Base-by-base conservation (phyloP, 64 coral and sea anemone species). In the Astreopora myriophthalma region DNA sequence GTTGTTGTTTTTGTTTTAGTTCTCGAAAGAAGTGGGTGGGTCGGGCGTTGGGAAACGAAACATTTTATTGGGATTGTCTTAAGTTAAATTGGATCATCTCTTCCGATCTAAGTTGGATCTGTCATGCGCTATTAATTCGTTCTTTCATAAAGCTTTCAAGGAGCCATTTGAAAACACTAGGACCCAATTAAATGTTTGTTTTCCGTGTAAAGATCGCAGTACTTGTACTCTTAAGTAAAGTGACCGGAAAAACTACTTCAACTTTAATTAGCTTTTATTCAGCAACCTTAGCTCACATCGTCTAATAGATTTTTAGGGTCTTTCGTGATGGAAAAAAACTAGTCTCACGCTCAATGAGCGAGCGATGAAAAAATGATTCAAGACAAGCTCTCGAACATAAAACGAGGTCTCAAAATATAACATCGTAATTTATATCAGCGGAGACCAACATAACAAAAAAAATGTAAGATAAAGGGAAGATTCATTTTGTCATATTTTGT, bases 191-290 rank as follows among this genome's bases (percentile, higher is more conserved):
- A 64, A 64, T 64, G 61, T 52, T 63, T 83, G 79, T 83, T 83
- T 83, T 23, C 49, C 32, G 58, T 65, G 17, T 38, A 83, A 83
- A 22, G 33, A 65, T 64, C 20, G 19, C 4, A 37, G 57, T 64
- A 64, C 65, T 83, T 36, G 65, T 83, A 17, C 55, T 29, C 64
- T 83, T 83, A 83, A 38, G 8, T 34, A 83, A 64, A 60, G 34
- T 83, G 26, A 83, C 52, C 79, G 79, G 79, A 65, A 83, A 64
- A 83, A 78, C 60, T 80, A 83, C 20, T 25, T 36, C 27, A 9
- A 83, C 19, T 66, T 65, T 64, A 83, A 83, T 83, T 83, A 64
- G 32, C 3, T 19, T 37, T 38, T 2, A 37, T 65, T 83, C 22
- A 25, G 48, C 38, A 83, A 64, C 57, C 34, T 5, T 57, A 80